Conservation (phyloP, 2,113 vertebrate genomes). For the Callocephalon fimbriatum region DNA sequence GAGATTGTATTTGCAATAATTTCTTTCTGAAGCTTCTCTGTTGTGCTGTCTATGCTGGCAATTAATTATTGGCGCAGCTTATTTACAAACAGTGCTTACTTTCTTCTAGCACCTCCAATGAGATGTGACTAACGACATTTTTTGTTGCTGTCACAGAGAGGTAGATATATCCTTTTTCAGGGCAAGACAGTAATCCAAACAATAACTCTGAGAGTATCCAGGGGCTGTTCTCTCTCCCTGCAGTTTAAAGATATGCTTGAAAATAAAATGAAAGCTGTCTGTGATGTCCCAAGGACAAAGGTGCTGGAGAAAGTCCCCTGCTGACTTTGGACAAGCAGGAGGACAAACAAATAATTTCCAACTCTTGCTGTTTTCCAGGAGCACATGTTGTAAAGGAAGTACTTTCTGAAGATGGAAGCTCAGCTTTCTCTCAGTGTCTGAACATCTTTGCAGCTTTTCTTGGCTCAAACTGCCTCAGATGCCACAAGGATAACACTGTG, state of each 20-base stretch:
- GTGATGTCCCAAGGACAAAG: neutral
- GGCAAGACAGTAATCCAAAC: neutral
- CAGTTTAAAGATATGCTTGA: neutral
- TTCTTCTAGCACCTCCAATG: conserved; percentile 24
- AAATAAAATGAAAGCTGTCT: neutral
- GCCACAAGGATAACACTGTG: neutral
- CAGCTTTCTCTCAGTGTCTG: neutral
- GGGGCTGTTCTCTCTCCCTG: neutral
- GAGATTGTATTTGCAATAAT: conserved; percentile 12
- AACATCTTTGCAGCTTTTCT: neutral
- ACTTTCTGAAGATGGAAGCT: neutral
- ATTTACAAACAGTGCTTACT: conserved; percentile 23
- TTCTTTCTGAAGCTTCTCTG: neutral
- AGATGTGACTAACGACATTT: conserved; percentile 40
- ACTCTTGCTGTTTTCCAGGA: neutral
- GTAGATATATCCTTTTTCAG: neutral
- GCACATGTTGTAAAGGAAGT: neutral
- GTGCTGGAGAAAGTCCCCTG: neutral
- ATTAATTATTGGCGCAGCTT: conserved; percentile 57
- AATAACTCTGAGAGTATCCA: neutral
- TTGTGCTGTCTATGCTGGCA: neutral
- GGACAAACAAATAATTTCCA: neutral
- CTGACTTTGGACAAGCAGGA: neutral
- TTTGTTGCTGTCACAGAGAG: neutral
- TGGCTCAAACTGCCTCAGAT: neutral